These are phyloP conservation scores for Sycobia sp. DNA, from an alignment of 1,140 invertebrate genomes.

Conservation along the genomic window DNA sequence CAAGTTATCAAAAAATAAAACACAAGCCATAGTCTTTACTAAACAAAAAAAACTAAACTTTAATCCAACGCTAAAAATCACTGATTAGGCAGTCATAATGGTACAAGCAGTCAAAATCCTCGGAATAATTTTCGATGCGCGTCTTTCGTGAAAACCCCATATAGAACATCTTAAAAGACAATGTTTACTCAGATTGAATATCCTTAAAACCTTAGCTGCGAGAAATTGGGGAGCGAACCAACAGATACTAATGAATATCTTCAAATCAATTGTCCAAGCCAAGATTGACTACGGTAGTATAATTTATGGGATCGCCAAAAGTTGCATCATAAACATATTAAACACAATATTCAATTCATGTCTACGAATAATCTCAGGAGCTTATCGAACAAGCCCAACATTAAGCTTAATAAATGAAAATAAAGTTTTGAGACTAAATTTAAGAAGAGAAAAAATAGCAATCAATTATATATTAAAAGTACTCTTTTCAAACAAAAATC, in stretches of 20 bases:
- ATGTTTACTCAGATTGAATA: neutral
- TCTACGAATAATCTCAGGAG: no score
- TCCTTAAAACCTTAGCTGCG: neutral
- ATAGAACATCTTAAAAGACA: neutral
- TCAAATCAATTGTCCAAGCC: neutral
- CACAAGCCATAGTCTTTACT: neutral
- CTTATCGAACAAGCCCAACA: no score
- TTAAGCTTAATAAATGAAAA: no score
- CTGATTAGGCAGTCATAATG: neutral
- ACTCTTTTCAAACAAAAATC: no score
- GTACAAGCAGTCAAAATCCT: neutral
- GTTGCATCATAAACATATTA: no score
- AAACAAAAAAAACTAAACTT: neutral
- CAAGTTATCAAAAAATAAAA: no score
- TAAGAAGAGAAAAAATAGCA: no score
- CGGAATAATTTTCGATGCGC: neutral
- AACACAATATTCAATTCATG: no score
- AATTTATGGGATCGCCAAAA: no score
- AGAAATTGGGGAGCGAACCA: neutral
- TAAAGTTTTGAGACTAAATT: no score
- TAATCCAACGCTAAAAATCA: neutral
- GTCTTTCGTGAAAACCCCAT: neutral
- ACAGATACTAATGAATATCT: neutral
- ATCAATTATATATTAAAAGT: no score
- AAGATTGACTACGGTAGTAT: neutral